Conservation (phyloP, 1,140 invertebrate species). For the Ceratitis capitata region DNA sequence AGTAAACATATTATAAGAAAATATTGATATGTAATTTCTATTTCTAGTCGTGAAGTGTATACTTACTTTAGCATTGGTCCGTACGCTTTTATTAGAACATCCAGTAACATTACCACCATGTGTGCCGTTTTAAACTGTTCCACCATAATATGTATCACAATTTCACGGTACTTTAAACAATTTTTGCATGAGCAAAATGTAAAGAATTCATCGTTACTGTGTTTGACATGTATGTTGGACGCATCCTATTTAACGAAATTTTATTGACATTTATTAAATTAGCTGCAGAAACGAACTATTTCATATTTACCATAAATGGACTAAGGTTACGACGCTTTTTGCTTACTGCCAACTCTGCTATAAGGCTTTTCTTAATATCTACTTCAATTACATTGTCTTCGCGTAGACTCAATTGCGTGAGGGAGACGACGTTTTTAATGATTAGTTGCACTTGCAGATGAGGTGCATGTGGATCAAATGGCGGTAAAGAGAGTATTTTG, state of each 20-base stretch:
- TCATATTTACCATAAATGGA: constrained; percentile 41
- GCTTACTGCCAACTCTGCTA: constrained; percentile 36
- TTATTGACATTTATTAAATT: not conserved
- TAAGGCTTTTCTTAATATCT: constrained; percentile 53
- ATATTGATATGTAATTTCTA: not conserved
- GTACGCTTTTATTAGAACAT: constrained; percentile 62
- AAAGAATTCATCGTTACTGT: constrained; percentile 59
- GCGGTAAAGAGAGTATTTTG: constrained; percentile 57
- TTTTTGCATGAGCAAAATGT: constrained; percentile 64
- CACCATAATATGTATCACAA: constrained; percentile 62
- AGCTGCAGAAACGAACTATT: not conserved
- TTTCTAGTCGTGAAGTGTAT: not conserved
- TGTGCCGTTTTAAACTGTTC: constrained; percentile 63
- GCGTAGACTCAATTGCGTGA: constrained; percentile 59
- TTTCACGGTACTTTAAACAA: constrained; percentile 64
- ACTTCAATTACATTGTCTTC: constrained; percentile 59
- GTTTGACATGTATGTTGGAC: constrained; percentile 63
- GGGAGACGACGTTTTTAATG: constrained; percentile 57
- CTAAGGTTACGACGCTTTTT: constrained; percentile 39
- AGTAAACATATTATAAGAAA: not conserved
- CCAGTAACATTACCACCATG: constrained; percentile 62
- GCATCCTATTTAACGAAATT: constrained; percentile 43
- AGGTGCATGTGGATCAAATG: constrained; percentile 60
- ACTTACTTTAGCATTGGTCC: constrained; percentile 61
- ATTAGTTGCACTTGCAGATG: constrained; percentile 53